Conservation (phyloP, 2,113 vertebrate species). For the Phocoena phocoena region DNA sequence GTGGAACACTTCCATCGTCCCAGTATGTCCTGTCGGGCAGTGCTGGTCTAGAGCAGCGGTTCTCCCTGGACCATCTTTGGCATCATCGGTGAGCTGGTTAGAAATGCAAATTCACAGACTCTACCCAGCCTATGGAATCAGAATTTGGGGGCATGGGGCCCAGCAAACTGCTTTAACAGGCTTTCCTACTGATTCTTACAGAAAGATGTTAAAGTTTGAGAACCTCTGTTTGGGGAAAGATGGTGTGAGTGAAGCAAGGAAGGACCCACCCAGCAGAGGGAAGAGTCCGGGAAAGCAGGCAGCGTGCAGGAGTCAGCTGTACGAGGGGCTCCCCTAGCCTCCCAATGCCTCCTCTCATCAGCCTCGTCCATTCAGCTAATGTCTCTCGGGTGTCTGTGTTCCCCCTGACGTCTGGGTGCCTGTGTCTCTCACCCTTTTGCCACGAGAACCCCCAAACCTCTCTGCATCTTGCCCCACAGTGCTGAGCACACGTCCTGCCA, state of each 20-base stretch:
- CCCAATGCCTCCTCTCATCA: no score
- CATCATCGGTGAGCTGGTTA: neutral
- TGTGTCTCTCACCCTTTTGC: neutral
- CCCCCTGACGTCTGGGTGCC: neutral
- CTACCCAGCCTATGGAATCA: no score
- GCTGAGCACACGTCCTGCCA: neutral
- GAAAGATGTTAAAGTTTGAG: neutral
- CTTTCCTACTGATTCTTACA: neutral
- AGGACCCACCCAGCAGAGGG: neutral
- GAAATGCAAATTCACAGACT: neutral
- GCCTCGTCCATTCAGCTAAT: no score
- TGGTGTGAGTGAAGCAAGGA: neutral
- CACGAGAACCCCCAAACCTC: neutral
- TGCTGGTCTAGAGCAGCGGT: neutral
- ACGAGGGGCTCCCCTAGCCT: neutral
- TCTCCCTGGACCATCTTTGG: neutral
- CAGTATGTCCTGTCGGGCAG: neutral
- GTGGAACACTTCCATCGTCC: accelerated
- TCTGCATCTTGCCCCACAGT: neutral
- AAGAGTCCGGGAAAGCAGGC: neutral
- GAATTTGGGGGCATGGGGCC: neutral
- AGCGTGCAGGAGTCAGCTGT: neutral
- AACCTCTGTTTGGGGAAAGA: neutral
- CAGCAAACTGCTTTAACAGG: neutral
- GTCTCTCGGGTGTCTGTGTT: neutral